These are phyloP conservation scores for Protodeltote pygarga DNA, from an alignment of 2,888 invertebrate species.

Conservation along the genomic window DNA sequence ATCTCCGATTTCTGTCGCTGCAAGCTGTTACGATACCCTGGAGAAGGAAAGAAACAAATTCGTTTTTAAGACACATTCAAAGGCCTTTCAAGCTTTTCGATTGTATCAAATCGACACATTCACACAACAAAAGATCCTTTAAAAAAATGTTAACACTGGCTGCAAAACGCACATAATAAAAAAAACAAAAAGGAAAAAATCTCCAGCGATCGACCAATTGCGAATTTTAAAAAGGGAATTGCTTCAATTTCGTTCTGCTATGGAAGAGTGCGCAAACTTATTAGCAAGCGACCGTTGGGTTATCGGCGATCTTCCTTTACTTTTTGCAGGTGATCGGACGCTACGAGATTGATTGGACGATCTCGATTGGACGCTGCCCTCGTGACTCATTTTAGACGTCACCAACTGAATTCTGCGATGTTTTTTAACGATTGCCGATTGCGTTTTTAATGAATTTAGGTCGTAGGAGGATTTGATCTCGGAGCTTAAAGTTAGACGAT, in stretches of 20 bases:
- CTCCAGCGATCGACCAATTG: conserved; percentile 71
- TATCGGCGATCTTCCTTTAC: conserved; percentile 70
- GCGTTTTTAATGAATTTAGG: conserved; percentile 37
- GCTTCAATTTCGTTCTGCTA: conserved; percentile 78
- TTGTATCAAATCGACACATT: too few species aligned
- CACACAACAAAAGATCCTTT: too few species aligned
- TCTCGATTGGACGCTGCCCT: conserved; percentile 68
- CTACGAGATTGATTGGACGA: conserved; percentile 76
- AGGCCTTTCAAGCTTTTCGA: too few species aligned
- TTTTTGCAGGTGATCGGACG: conserved; percentile 76
- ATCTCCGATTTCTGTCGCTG: too few species aligned
- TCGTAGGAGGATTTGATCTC: conserved; percentile 1
- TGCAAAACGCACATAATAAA: conserved; percentile 19
- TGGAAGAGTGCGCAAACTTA: conserved; percentile 85
- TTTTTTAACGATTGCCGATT: conserved; percentile 30
- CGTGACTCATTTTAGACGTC: conserved; percentile 72
- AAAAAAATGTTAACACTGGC: background rate
- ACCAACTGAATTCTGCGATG: conserved; percentile 31
- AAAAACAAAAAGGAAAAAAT: conserved; percentile 55
- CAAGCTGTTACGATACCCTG: too few species aligned
- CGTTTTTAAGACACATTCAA: too few species aligned
- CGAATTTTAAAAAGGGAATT: conserved; percentile 60
- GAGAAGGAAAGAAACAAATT: too few species aligned
- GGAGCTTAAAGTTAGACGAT: background rate
- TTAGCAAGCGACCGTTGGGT: conserved; percentile 66